A percentile compares a stretch with the other conserved stretches of the same genome.
Conservation (phyloP, 2,113 vertebrate genomes). For the Laterallus jamaicensis region DNA sequence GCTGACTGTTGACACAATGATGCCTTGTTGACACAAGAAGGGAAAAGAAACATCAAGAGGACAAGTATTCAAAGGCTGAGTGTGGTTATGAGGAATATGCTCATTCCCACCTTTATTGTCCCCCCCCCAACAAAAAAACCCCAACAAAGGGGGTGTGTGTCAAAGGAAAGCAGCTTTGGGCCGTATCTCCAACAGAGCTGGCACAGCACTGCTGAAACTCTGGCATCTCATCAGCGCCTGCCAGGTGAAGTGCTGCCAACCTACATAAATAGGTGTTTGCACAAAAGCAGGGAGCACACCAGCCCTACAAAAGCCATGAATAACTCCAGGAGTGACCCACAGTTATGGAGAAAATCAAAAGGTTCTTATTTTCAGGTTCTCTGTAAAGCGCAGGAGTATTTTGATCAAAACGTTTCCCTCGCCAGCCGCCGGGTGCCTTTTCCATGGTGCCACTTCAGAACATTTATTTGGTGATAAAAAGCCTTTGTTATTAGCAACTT, state of each 20-base stretch:
- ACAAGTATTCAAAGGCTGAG: not conserved
- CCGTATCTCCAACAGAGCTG: not conserved
- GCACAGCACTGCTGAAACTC: not conserved
- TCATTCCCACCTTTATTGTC: not conserved
- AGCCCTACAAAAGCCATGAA: not conserved
- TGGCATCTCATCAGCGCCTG: not conserved
- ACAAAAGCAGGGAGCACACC: not conserved
- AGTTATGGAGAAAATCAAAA: not conserved
- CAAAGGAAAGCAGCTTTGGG: not conserved
- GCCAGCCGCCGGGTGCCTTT: not conserved
- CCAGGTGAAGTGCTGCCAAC: not conserved
- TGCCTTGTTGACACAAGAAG: not conserved
- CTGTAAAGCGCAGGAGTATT: not conserved
- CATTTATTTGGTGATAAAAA: slow-evolving; percentile 35
- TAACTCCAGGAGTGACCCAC: not conserved
- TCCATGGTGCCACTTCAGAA: not conserved
- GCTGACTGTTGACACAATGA: slow-evolving; percentile 21
- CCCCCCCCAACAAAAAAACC: too few relatives aligned
- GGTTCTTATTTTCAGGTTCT: not conserved
- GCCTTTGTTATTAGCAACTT: slow-evolving; percentile 21
- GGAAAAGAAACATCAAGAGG: not conserved
- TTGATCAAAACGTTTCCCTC: not conserved
- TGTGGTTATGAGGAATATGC: not conserved
- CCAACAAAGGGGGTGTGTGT: not conserved
- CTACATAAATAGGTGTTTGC: not conserved